phyloP scores from a whole-genome alignment of 2,888 invertebrate species.

The Hyles lineata region DNA sequence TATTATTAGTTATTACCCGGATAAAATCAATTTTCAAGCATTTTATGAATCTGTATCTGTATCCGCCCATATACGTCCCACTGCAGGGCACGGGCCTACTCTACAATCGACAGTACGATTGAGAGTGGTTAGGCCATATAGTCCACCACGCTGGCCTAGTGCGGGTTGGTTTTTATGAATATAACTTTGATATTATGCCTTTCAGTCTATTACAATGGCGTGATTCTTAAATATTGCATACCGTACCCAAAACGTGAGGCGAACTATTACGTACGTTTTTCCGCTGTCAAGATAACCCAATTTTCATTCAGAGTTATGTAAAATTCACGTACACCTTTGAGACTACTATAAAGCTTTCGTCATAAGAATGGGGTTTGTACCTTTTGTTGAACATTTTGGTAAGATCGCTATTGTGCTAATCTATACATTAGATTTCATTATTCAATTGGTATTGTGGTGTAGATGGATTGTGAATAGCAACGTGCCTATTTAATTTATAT shows the following conservation, averaged over 20 bases:
- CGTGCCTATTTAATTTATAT: too few relatives aligned
- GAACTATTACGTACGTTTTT: neutral
- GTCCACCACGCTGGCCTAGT: too few relatives aligned
- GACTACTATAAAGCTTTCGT: neutral
- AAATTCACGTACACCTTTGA: slow-evolving; percentile 9
- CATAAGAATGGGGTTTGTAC: neutral
- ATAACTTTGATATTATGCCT: neutral
- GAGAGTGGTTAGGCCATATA: too few relatives aligned
- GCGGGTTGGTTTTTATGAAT: too few relatives aligned
- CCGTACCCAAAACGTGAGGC: neutral
- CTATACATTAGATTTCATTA: neutral
- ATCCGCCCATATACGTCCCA: too few relatives aligned
- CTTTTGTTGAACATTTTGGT: neutral
- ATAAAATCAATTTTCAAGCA: too few relatives aligned
- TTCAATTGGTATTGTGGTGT: too few relatives aligned
- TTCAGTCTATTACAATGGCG: neutral
- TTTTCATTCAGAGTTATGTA: slow-evolving; percentile 10
- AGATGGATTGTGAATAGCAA: too few relatives aligned
- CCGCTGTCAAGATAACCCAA: neutral
- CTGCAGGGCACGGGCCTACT: too few relatives aligned
- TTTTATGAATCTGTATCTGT: too few relatives aligned
- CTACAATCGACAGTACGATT: too few relatives aligned
- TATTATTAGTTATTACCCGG: too few relatives aligned
- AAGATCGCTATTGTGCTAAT: neutral
- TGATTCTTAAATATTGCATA: neutral